A percentile compares a stretch with the other conserved stretches of the same genome.
These are phyloP conservation scores for Myxocyprinus asiaticus DNA, from an alignment of 2,113 vertebrate genomes.

Conservation along the genomic window DNA sequence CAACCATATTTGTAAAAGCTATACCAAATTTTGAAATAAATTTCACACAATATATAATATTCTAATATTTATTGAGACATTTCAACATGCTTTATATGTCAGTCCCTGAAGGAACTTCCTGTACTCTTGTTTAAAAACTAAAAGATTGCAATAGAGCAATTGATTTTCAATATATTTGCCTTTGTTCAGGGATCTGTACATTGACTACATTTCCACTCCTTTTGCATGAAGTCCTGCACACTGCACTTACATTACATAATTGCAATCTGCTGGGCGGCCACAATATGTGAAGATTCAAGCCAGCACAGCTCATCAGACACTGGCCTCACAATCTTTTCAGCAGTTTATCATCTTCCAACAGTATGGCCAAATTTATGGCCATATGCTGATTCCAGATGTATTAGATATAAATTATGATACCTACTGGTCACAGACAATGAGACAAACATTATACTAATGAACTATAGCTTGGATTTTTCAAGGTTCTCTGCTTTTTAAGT, in stretches of 20 bases:
- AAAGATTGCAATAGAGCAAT: too few relatives aligned
- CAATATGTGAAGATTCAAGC: background rate
- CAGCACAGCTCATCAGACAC: background rate
- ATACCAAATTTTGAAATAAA: too few relatives aligned
- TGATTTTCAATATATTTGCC: too few relatives aligned
- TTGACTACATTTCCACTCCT: too few relatives aligned
- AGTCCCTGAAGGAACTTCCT: too few relatives aligned
- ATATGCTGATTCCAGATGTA: constrained; percentile 19
- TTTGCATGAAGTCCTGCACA: background rate
- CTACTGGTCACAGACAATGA: too few relatives aligned
- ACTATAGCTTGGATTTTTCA: constrained; percentile 21
- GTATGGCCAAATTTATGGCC: background rate
- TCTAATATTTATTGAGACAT: too few relatives aligned
- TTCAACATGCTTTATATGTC: too few relatives aligned
- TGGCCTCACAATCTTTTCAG: background rate
- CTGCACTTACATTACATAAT: background rate
- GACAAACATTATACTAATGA: constrained; percentile 10
- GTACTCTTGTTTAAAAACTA: too few relatives aligned
- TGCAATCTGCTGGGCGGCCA: background rate
- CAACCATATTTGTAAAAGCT: too few relatives aligned
- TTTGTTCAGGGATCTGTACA: too few relatives aligned
- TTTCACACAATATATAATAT: too few relatives aligned
- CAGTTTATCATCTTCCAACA: constrained; percentile 11
- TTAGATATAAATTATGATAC: constrained; percentile 17
- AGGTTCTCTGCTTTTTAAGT: constrained; percentile 18